Percentiles rank a stretch among this genome's conserved stretches.
These are phyloP conservation scores for Oreonectes daqikongensis DNA, from an alignment of 2,797 vertebrate species.

Conservation along the genomic window DNA sequence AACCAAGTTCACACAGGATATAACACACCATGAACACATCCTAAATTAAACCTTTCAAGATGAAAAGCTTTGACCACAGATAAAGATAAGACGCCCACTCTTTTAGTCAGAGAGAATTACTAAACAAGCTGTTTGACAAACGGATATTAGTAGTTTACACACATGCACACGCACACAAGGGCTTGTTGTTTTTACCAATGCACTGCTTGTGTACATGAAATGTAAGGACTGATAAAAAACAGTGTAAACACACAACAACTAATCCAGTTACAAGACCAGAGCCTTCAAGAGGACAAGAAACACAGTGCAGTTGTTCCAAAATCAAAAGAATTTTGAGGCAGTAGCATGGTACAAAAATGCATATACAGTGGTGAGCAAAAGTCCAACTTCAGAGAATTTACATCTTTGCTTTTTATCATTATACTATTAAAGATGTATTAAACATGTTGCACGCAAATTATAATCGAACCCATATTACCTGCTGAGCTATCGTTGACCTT, in stretches of 20 bases:
- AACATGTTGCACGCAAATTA: too few species aligned
- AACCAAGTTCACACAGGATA: too few species aligned
- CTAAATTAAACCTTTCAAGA: background rate
- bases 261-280: conserved; percentile 44
- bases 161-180: conserved; percentile 30
- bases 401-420: too few species aligned
- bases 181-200: conserved; percentile 47
- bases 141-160: conserved; percentile 57
- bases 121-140: conserved; percentile 63
- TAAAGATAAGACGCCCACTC: background rate
- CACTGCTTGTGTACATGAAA: conserved; percentile 47
- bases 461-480: too few species aligned
- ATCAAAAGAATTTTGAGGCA: background rate
- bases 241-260: conserved; percentile 23
- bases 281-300: background rate
- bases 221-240: conserved; percentile 43
- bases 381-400: too few species aligned
- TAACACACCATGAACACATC: background rate
- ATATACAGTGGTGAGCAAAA: too few species aligned
- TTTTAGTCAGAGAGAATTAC: conserved; percentile 19
- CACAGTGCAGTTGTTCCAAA: background rate
- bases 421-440: too few species aligned
- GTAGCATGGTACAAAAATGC: too few species aligned
- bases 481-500: too few species aligned
- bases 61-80: background rate